Evolutionary conservation across 2,113 vertebrate genomes (phyloP), one percentile per base, ranked within the genome.

Genomic region (Pandion haliaetus): DNA sequence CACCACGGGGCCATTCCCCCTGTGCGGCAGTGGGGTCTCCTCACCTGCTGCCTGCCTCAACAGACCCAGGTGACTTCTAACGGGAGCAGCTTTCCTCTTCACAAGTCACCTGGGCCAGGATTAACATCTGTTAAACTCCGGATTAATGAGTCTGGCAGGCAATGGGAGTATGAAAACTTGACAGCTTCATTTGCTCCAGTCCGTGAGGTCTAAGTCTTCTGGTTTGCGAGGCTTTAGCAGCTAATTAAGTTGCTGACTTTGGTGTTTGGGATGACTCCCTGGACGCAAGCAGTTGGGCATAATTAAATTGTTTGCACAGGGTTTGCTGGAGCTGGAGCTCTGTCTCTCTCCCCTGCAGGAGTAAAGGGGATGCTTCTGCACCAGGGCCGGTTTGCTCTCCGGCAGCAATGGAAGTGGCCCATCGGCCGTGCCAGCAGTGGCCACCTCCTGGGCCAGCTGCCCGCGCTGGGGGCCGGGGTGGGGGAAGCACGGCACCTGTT

Each of bases 381-480:
- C 7, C 1, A 0, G 18, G 42, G 25, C 45, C 0, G 5, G 10
- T 40, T 76, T 80, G 81, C 38, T 32, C 34, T 34, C 0, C 0
- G 65, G 18, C 2, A 13, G 63, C 0, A 5, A 10, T 67, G 70
- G 21, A 34, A 42, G 69, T 3, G 72, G 18, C 65, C 26, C 24
- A 3, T 14, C 3, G 5, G 62, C 78, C 1, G 1, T 52, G 66
- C 28, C 72, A n/a, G 80, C 65, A 38, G 69, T 10, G 1, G 74
- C 59, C 62, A 18, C n/a, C 23, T 49, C 3, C 2, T 4, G 34
- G 32, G 69, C 61, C 24, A 8, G 76, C 61, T 54, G 38, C 49
- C 36, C 3, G 2, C 2, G 1, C 1, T 9, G 47, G n/a, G 10
- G 15, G 38, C 67, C 0, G 4, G 44, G 20, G 40, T 0, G 2